phyloP scores from a whole-genome alignment of 1,140 invertebrate genomes.

The Drosophila sp. region DNA sequence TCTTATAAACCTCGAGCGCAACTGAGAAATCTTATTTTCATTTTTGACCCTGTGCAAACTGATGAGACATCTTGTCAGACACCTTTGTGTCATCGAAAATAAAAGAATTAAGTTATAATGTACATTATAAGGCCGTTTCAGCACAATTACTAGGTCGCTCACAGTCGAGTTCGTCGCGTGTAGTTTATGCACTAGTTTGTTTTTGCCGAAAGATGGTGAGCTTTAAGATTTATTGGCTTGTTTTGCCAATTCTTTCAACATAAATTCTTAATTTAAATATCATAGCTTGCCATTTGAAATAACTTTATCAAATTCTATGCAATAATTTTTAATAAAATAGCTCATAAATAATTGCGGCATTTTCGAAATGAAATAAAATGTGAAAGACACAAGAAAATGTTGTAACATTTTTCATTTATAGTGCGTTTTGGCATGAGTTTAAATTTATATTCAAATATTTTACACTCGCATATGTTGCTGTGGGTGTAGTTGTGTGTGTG shows the following conservation, averaged over 20 bases:
- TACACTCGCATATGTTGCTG: not conserved
- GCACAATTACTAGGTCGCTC: too few species aligned
- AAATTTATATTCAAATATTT: conserved; percentile 50
- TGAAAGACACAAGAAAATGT: conserved; percentile 11
- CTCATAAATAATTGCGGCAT: conserved; percentile 45
- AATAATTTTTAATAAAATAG: conserved; percentile 44
- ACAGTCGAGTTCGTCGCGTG: too few species aligned
- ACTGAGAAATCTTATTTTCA: not conserved
- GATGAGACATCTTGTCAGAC: too few species aligned
- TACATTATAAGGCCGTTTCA: too few species aligned
- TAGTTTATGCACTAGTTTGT: not conserved
- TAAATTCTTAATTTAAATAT: conserved; percentile 33
- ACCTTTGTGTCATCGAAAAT: too few species aligned
- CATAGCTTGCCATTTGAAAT: conserved; percentile 23
- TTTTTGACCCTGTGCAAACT: not conserved
- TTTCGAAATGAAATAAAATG: conserved; percentile 23
- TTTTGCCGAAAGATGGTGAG: conserved; percentile 5
- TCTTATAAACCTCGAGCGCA: conserved; percentile 2
- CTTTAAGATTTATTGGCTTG: conserved; percentile 41
- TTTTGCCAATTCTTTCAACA: conserved; percentile 28
- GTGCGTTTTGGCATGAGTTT: conserved; percentile 2
- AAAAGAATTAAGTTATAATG: too few species aligned
- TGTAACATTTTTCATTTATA: conserved; percentile 20
- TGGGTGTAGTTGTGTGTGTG: not conserved
- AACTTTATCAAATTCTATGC: conserved; percentile 25